phyloP scores from a whole-genome alignment of 2,797 vertebrate genomes.

The Phoebastria nigripes region DNA sequence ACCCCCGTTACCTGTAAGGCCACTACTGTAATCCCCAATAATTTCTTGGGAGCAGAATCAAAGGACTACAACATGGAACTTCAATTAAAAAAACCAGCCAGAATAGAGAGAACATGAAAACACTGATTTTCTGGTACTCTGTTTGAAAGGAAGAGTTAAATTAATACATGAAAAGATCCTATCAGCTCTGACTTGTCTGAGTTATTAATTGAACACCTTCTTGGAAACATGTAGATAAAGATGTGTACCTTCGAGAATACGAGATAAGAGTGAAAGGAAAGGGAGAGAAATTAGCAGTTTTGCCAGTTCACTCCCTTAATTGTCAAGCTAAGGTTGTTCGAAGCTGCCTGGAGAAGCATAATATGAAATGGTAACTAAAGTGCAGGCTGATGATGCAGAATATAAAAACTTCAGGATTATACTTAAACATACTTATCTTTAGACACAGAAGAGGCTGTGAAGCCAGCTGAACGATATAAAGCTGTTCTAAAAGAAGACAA shows the following conservation, averaged over 20 bases:
- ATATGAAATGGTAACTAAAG: slow-evolving; percentile 7
- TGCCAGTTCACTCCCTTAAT: slow-evolving; percentile 15
- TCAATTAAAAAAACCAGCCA: background rate
- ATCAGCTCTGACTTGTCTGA: slow-evolving; percentile 54
- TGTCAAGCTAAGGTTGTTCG: slow-evolving; percentile 30
- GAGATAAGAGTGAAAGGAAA: slow-evolving; percentile 56
- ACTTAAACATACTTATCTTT: slow-evolving; percentile 44
- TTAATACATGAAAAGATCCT: slow-evolving; percentile 64
- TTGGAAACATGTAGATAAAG: slow-evolving; percentile 67
- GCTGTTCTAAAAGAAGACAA: slow-evolving; percentile 62
- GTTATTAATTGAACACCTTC: slow-evolving; percentile 70
- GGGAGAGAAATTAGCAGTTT: slow-evolving; percentile 56
- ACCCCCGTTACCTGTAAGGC: background rate
- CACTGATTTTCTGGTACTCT: slow-evolving; percentile 9
- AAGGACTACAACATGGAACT: slow-evolving; percentile 1
- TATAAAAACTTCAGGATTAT: slow-evolving; percentile 50
- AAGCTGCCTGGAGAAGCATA: slow-evolving; percentile 15
- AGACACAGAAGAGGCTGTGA: slow-evolving; percentile 18
- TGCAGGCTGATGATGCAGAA: background rate
- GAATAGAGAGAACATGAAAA: slow-evolving; percentile 64
- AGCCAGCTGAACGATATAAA: slow-evolving; percentile 51
- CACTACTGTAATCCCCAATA: slow-evolving; percentile 20
- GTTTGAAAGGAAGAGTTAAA: slow-evolving; percentile 59
- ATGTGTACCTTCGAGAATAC: slow-evolving; percentile 45
- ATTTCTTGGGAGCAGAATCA: slow-evolving; percentile 57